Percentiles rank a stretch among this genome's conserved stretches.
Evolutionary conservation across 2,888 invertebrate species (phyloP).

Genomic region (Beris chalybata): DNA sequence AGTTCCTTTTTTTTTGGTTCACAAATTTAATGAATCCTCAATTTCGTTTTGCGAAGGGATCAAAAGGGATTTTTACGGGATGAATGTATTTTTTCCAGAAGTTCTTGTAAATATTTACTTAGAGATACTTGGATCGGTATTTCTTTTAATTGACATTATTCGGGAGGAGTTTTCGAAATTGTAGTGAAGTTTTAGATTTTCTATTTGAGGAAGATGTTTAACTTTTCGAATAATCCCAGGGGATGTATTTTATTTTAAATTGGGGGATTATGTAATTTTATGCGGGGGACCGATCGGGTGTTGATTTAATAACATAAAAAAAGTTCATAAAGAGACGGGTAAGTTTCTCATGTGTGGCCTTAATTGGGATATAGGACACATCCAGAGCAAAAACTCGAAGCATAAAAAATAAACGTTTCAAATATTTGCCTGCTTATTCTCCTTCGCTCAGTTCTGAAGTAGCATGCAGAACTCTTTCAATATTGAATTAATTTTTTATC

Average conservation of each 20-base stretch:
- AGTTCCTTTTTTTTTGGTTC: constrained; percentile 23
- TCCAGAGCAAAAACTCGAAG: too few species aligned
- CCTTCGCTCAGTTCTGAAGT: too few species aligned
- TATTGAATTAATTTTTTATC: too few species aligned
- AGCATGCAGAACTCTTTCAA: too few species aligned
- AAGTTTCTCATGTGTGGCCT: too few species aligned
- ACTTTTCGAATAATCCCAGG: constrained; percentile 18
- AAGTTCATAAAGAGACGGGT: too few species aligned
- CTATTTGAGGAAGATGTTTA: constrained; percentile 8
- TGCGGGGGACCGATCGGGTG: too few species aligned
- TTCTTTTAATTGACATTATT: constrained; percentile 24
- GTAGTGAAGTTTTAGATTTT: background rate
- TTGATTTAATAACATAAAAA: too few species aligned
- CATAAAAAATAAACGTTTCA: too few species aligned
- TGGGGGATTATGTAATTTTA: constrained; percentile 13
- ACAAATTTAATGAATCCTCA: constrained; percentile 32
- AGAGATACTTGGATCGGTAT: constrained; percentile 16
- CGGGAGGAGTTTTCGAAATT: background rate
- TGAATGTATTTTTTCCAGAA: constrained; percentile 19
- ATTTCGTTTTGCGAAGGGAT: constrained; percentile 29
- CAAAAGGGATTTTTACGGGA: constrained; percentile 28
- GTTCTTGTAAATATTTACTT: constrained; percentile 22
- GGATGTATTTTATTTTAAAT: constrained; percentile 22
- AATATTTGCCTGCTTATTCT: too few species aligned
- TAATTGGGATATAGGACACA: too few species aligned